Base-by-base conservation (phyloP, 2,113 vertebrate genomes). In the Grallaria varia region DNA sequence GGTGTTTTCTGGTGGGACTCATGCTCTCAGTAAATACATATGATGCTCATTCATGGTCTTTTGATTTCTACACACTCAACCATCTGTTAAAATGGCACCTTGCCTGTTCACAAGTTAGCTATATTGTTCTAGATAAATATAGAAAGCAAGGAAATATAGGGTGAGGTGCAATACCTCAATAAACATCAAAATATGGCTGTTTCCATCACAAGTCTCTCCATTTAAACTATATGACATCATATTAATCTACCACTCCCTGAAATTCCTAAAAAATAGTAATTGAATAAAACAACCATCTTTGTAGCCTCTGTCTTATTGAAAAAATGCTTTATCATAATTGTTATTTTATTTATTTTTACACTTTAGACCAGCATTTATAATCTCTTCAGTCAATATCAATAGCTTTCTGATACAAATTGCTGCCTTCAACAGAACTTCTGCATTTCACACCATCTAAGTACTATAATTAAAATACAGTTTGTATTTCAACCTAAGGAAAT, bases 21-120 rank as follows among this genome's bases (percentile, higher is more conserved):
- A 39, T 87, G 86, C 60, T 91, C 64, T 97, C 75, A 94, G 88
- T 69, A 96, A 97, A 97, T 75, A 93, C 64, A 94, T 96, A 21
- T 63, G 67, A 95, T 93, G 75, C 92, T 97, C 82, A 87, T 96
- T 97, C 93, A 95, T 96, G 63, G 66, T 94, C 87, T 95, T 96
- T 89, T 95, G 86, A 95, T 96, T 97, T 74, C 91, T 81, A 60
- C 22, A 60, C 14, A 64, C 49, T 89, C 56, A 92, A 13, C 83
- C 91, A 95, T 95, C 97, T 98, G 96, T 96, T 96, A 91, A 72
- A 84, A 96, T 91, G 92, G 81, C 93, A 94, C 35, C 50, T 58
- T 97, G 85, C 75, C 93, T 96, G 13, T 72, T 94, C 86, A 87
- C 12, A 66, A 96, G 52, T 63, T 91, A 68, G 50, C 82, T 60